Conservation (phyloP, 2,888 invertebrate genomes). For the Macrophya annulata region DNA sequence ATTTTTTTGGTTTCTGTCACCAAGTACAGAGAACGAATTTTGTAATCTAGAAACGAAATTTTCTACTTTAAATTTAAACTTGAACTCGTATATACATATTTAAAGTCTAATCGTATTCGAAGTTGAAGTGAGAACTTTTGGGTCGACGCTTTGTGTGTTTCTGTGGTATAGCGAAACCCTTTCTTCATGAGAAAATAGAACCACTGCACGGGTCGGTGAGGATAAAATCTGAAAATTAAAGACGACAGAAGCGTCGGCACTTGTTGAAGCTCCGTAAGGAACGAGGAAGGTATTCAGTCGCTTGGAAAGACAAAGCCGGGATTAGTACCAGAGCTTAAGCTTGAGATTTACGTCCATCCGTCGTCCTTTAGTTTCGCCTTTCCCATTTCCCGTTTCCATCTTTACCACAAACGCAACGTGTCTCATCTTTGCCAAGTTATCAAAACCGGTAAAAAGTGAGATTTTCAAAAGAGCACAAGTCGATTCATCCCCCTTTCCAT, state of each 20-base stretch:
- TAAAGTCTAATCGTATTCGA: not conserved
- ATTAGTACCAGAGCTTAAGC: conserved; percentile 54
- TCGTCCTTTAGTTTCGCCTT: conserved; percentile 34
- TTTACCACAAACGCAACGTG: not conserved
- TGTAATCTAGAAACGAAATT: not conserved
- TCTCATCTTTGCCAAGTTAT: not conserved
- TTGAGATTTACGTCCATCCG: conserved; percentile 48
- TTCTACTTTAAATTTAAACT: not conserved
- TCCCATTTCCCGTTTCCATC: not conserved
- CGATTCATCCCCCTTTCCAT: no score
- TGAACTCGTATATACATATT: not conserved
- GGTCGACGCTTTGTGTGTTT: not conserved
- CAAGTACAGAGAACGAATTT: no score
- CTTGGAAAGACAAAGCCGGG: conserved; percentile 50
- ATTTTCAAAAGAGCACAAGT: not conserved
- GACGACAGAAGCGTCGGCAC: conserved; percentile 50
- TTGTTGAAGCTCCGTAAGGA: conserved; percentile 33
- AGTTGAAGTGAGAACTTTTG: not conserved
- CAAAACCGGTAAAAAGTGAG: not conserved
- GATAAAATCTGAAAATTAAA: conserved; percentile 52
- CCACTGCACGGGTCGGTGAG: not conserved
- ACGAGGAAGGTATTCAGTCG: conserved; percentile 51
- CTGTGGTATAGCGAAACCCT: conserved; percentile 14
- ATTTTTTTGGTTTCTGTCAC: not conserved
- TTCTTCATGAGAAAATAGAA: conserved; percentile 27